A percentile compares a stretch with the other conserved stretches of the same genome.
Conservation (phyloP, 2,888 invertebrate genomes). For the Acleris literana region DNA sequence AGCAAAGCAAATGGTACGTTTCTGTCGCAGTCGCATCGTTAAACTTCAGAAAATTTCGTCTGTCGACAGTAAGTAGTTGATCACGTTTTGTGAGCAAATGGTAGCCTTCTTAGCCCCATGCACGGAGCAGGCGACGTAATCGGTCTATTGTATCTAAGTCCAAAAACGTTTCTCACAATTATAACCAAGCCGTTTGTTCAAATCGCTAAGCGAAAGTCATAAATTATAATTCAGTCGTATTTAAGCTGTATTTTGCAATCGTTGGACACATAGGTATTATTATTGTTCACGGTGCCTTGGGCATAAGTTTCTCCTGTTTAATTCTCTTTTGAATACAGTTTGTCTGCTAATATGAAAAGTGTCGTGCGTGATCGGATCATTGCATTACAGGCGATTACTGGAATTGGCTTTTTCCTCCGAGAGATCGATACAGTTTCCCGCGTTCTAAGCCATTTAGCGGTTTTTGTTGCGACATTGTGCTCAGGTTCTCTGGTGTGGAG, state of each 20-base stretch:
- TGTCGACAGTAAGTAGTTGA: not conserved
- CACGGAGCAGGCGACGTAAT: constrained; percentile 48
- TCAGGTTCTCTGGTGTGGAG: constrained; percentile 36
- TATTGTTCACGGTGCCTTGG: constrained; percentile 6
- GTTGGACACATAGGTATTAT: constrained; percentile 17
- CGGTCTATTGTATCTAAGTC: constrained; percentile 54
- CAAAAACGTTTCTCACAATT: constrained; percentile 58
- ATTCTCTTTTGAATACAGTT: constrained; percentile 19
- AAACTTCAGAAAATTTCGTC: too few species aligned
- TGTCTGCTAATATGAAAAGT: constrained; percentile 27
- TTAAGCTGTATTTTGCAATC: constrained; percentile 26
- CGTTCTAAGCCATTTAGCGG: constrained; percentile 42
- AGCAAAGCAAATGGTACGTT: constrained; percentile 22
- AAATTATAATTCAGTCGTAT: constrained; percentile 41
- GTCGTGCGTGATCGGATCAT: constrained; percentile 38
- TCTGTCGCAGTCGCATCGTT: constrained; percentile 7
- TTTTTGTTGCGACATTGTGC: constrained; percentile 47
- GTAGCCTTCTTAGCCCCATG: constrained; percentile 35
- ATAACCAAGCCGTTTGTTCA: constrained; percentile 51
- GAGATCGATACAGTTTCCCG: constrained; percentile 46
- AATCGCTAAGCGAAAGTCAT: constrained; percentile 55
- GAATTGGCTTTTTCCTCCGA: constrained; percentile 38
- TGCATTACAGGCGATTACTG: constrained; percentile 42
- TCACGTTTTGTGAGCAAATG: constrained; percentile 1
- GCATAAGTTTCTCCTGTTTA: constrained; percentile 18